phyloP scores from a whole-genome alignment of 2,113 vertebrate genomes.

The Penelope pileata region DNA sequence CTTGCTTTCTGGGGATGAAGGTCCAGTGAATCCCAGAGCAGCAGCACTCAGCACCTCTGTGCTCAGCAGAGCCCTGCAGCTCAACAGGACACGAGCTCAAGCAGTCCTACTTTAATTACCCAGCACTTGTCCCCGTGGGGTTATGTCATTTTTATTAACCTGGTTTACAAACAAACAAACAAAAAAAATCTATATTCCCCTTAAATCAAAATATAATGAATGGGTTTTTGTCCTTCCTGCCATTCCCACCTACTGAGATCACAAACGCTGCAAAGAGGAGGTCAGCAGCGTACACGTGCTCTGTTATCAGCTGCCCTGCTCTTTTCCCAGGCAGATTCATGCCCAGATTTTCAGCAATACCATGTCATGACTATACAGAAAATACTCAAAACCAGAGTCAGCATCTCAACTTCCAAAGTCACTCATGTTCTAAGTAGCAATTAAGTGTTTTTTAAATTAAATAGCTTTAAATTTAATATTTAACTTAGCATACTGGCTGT shows the following conservation, averaged over 20 bases:
- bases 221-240: too few relatives aligned
- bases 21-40: fast-evolving
- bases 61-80: background rate
- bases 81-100: fast-evolving
- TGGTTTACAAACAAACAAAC: background rate
- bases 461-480: background rate
- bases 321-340: background rate
- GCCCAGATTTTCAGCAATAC: background rate
- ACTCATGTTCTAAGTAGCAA: background rate
- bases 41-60: background rate
- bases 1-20: background rate
- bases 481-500: background rate
- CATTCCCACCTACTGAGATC: fast-evolving
- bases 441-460: background rate
- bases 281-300: fast-evolving
- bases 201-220: background rate
- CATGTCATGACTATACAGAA: fast-evolving
- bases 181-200: background rate
- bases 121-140: background rate
- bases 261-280: background rate
- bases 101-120: background rate
- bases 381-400: background rate
- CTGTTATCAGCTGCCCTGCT: background rate
- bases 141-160: background rate
- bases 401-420: background rate